phyloP scores from a whole-genome alignment of 2,113 vertebrate species.

The Anser cygnoides region DNA sequence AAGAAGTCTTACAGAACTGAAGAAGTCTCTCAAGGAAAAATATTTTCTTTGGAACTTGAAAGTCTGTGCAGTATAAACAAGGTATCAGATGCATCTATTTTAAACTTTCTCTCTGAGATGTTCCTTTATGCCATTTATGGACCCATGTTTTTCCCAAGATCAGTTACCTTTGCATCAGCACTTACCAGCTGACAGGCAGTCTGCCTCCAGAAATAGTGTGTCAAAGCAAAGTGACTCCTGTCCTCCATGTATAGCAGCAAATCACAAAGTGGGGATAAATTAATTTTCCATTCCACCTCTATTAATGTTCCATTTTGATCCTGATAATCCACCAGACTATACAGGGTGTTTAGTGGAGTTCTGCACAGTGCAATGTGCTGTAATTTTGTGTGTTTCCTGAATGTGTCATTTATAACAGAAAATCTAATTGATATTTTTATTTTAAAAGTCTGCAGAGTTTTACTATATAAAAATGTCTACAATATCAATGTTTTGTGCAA shows the following conservation, averaged over 20 bases:
- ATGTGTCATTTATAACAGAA: neutral
- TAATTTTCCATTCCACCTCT: constrained; percentile 65
- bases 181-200: constrained; percentile 61
- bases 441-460: neutral
- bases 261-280: constrained; percentile 52
- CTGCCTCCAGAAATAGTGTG: constrained; percentile 51
- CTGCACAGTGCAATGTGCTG: neutral
- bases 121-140: constrained; percentile 26
- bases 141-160: constrained; percentile 50
- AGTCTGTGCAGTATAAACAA: constrained; percentile 20
- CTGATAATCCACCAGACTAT: constrained; percentile 30
- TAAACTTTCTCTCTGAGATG: constrained; percentile 39
- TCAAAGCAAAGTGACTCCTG: constrained; percentile 21
- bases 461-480: neutral
- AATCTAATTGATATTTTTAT: neutral
- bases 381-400: neutral
- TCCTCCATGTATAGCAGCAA: constrained; percentile 36
- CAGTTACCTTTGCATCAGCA: constrained; percentile 69
- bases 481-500: neutral
- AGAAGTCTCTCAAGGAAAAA: neutral
- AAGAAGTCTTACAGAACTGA: neutral
- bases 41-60: neutral
- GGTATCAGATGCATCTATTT: constrained; percentile 53
- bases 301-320: constrained; percentile 64
- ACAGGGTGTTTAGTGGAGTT: neutral